Conservation (phyloP, 2,888 invertebrate species). For the Andrena trimmerana region DNA sequence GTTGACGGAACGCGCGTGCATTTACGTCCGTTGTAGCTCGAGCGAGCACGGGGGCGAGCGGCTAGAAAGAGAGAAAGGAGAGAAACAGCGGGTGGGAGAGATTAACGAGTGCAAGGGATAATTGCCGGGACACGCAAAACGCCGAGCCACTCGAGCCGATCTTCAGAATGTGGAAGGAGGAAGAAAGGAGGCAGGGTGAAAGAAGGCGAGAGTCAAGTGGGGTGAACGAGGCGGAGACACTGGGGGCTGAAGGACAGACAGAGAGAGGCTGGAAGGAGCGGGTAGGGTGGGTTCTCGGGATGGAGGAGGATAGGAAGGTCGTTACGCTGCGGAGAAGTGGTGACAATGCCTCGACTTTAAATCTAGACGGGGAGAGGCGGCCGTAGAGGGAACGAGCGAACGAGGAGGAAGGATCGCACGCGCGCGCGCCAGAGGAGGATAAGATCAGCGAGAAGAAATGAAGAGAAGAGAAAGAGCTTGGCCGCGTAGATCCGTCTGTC, state of each 20-base stretch:
- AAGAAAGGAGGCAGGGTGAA: constrained; percentile 60
- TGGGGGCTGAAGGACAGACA: constrained; percentile 18
- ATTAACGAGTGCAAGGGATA: constrained; percentile 77
- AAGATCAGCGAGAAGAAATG: constrained; percentile 27
- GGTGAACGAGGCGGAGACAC: constrained; percentile 48
- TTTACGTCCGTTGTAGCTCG: constrained; percentile 70
- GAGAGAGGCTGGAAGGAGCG: constrained; percentile 11
- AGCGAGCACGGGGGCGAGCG: constrained; percentile 11
- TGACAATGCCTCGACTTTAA: constrained; percentile 71
- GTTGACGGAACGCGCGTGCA: constrained; percentile 75
- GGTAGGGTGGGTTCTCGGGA: not conserved
- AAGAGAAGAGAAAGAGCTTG: constrained; percentile 35
- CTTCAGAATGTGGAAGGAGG: constrained; percentile 74
- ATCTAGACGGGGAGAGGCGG: constrained; percentile 39
- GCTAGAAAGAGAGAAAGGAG: not conserved
- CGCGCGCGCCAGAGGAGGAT: not conserved
- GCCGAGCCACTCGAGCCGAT: constrained; percentile 76
- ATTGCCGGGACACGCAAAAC: constrained; percentile 80
- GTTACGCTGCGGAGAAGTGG: constrained; percentile 70
- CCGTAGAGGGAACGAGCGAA: constrained; percentile 14
- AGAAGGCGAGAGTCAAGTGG: constrained; percentile 67
- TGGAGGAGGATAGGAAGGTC: constrained; percentile 56
- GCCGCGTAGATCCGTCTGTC: constrained; percentile 52
- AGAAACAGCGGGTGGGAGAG: constrained; percentile 45
- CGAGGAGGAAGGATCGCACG: not conserved